Conservation (phyloP, 64 coral and sea anemone species). For the Hydrozoanthus tunicans region DNA sequence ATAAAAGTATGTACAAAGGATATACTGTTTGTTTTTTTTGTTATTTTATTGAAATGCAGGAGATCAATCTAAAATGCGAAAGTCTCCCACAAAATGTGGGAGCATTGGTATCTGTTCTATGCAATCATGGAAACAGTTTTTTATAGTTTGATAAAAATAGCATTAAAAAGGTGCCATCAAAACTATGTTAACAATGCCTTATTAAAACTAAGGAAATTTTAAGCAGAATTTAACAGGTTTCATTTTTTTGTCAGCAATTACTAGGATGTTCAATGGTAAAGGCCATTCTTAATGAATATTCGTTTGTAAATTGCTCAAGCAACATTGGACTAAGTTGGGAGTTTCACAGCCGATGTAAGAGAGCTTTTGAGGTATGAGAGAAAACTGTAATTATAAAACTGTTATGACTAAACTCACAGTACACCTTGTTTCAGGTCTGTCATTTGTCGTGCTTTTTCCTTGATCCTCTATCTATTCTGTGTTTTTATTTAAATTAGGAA, state of each 20-base stretch:
- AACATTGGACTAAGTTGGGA: slow-evolving; percentile 96
- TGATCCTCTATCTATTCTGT: too few relatives aligned
- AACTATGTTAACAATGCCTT: too few relatives aligned
- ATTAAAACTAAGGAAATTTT: background rate
- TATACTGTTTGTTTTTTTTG: too few relatives aligned
- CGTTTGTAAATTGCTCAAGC: slow-evolving; percentile 84
- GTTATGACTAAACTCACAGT: background rate
- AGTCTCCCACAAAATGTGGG: too few relatives aligned
- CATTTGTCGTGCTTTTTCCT: background rate
- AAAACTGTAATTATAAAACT: background rate
- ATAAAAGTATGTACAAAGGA: too few relatives aligned
- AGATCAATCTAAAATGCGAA: too few relatives aligned
- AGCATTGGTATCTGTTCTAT: too few relatives aligned
- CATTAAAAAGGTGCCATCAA: too few relatives aligned
- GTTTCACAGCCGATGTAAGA: slow-evolving; percentile 88
- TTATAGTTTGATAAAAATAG: too few relatives aligned
- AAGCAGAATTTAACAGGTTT: background rate
- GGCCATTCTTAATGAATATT: slow-evolving; percentile 92
- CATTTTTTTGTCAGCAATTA: slow-evolving; percentile 75
- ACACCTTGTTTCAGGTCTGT: background rate
- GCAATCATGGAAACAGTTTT: too few relatives aligned
- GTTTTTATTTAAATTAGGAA: too few relatives aligned
- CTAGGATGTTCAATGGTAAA: slow-evolving; percentile 86
- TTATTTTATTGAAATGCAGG: too few relatives aligned
- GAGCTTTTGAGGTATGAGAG: slow-evolving; percentile 86